phyloP scores from a whole-genome alignment of 2,113 vertebrate species.

The Bujurquina vittata region DNA sequence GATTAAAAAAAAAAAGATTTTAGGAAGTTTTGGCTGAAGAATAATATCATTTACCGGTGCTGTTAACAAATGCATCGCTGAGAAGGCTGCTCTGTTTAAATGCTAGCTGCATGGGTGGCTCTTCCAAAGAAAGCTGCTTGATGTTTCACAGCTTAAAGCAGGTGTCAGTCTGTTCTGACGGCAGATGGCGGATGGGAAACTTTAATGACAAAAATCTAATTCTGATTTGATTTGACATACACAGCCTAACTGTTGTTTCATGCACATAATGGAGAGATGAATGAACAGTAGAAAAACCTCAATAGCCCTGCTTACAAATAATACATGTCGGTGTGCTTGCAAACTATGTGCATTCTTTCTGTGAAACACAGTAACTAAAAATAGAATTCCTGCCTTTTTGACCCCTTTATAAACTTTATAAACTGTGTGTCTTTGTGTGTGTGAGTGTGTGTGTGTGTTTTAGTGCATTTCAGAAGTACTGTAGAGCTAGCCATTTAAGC shows the following conservation, averaged over 20 bases:
- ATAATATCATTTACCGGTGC: neutral
- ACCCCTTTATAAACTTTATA: neutral
- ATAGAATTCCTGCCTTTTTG: neutral
- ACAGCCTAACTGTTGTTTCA: neutral
- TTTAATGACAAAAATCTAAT: neutral
- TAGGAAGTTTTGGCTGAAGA: neutral
- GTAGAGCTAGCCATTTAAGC: neutral
- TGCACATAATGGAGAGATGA: neutral
- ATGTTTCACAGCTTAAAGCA: constrained; percentile 5
- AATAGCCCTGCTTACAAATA: neutral
- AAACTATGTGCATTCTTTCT: neutral
- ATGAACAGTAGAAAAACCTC: neutral
- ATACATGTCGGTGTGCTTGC: neutral
- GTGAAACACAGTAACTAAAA: neutral
- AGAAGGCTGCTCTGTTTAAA: neutral
- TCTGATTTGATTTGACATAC: neutral
- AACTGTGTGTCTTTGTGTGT: neutral
- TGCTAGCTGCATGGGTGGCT: neutral
- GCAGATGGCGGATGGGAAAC: neutral
- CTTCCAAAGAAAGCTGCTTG: neutral
- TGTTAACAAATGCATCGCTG: neutral
- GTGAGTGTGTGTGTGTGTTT: neutral
- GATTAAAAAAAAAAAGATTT: neutral
- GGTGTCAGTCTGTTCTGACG: neutral
- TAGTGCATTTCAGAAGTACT: neutral